Percentiles rank a stretch among this genome's conserved stretches.
Evolutionary conservation across 35 echinoderm and acorn worm genomes (phyloP).

Genomic region (Apostichopus californicus): DNA sequence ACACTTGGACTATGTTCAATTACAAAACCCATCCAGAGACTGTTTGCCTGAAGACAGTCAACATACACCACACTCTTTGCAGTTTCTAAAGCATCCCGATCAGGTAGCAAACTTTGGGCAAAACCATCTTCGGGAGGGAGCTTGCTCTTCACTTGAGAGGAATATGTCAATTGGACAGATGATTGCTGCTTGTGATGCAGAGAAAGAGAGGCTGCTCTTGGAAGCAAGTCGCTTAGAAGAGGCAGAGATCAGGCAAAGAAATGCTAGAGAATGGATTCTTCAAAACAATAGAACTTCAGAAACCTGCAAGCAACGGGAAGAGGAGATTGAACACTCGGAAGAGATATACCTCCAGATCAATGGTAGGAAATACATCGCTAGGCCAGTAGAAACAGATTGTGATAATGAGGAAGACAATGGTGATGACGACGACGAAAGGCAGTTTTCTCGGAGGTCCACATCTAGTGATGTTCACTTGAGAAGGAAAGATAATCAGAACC

Average conservation of each 20-base stretch:
- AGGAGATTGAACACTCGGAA: background rate
- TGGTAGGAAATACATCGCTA: constrained; percentile 38
- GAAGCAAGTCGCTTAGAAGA: background rate
- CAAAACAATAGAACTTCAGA: background rate
- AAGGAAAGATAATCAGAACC: constrained; percentile 6
- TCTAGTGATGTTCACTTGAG: background rate
- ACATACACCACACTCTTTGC: background rate
- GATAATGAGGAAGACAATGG: background rate
- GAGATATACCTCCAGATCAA: constrained; percentile 56
- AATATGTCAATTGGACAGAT: background rate
- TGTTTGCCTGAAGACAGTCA: background rate
- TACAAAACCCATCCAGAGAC: background rate
- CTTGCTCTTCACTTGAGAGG: background rate
- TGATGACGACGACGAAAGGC: background rate
- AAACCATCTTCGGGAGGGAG: background rate
- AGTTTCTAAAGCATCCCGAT: constrained; percentile 1
- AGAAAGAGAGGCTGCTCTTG: background rate
- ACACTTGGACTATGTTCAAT: background rate
- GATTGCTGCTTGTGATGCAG: background rate
- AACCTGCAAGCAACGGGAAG: background rate
- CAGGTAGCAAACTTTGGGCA: too few species aligned
- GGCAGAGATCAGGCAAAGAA: background rate
- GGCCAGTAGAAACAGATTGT: constrained; percentile 26
- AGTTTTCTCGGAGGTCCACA: background rate
- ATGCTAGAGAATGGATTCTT: background rate